These are phyloP conservation scores for Morone chrysops DNA, from an alignment of 2,113 vertebrate genomes.

Conservation along the genomic window DNA sequence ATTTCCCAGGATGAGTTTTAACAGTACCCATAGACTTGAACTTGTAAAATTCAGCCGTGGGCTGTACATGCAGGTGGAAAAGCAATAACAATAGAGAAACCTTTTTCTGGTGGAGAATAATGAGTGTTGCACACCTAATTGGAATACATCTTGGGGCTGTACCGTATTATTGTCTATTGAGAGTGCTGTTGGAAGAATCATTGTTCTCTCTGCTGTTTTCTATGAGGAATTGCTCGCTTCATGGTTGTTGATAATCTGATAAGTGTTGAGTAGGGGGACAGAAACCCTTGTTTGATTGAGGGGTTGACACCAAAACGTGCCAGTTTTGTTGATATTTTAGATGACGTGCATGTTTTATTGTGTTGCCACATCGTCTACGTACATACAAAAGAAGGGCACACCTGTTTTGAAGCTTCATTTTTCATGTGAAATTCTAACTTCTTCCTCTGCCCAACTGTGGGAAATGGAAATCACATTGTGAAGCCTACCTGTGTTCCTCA, in stretches of 20 bases:
- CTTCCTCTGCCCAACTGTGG: background rate
- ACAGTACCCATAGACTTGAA: background rate
- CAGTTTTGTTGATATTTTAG: background rate
- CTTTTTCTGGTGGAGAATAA: slow-evolving; percentile 22
- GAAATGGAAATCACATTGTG: background rate
- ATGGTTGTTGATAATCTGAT: background rate
- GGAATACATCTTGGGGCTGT: background rate
- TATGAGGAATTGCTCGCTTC: background rate
- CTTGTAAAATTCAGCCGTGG: background rate
- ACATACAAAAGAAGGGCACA: background rate
- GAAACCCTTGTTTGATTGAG: slow-evolving; percentile 6
- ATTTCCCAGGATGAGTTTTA: slow-evolving; percentile 23
- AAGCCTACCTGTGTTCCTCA: background rate
- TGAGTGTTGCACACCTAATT: slow-evolving; percentile 13
- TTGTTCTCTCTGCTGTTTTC: background rate
- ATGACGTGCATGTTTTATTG: background rate
- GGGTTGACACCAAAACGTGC: background rate
- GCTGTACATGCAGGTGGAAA: slow-evolving; percentile 27
- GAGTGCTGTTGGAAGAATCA: background rate
- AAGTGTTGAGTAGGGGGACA: background rate
- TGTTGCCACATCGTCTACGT: background rate
- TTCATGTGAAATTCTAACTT: background rate
- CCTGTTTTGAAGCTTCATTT: background rate
- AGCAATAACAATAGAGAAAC: slow-evolving; percentile 36
- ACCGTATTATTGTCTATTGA: background rate